Evolutionary conservation across 2,888 invertebrate genomes (phyloP).

Genomic region (Nematopogon swammerdamellus): DNA sequence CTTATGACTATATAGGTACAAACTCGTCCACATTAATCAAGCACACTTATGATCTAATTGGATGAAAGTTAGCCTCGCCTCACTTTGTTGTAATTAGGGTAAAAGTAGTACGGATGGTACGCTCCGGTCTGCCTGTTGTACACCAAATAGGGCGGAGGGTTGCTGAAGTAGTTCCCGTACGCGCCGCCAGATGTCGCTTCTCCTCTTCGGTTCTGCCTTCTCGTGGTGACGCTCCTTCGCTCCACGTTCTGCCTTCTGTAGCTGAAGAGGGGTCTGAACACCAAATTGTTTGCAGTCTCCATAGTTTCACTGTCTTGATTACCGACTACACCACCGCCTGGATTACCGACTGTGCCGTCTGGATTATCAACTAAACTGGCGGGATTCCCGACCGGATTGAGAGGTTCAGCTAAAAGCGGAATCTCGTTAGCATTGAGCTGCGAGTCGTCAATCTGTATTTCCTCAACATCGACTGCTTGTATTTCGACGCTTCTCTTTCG

Average conservation of each 20-base stretch:
- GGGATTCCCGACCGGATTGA: neutral
- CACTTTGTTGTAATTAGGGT: slow-evolving; percentile 22
- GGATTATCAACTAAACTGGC: too few relatives aligned
- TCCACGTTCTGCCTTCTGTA: neutral
- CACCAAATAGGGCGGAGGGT: slow-evolving; percentile 35
- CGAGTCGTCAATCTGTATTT: neutral
- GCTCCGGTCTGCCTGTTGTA: slow-evolving; percentile 34
- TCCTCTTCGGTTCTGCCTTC: neutral
- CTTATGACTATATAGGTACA: too few relatives aligned
- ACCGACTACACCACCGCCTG: neutral
- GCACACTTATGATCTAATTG: too few relatives aligned
- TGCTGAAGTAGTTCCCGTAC: slow-evolving; percentile 19
- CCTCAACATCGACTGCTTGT: neutral
- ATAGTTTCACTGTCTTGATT: neutral
- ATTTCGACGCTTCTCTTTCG: neutral
- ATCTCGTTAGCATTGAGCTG: neutral
- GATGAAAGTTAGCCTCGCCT: slow-evolving; percentile 12
- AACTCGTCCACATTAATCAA: too few relatives aligned
- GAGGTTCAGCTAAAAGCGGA: neutral
- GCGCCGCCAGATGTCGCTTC: neutral
- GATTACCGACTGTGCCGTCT: too few relatives aligned
- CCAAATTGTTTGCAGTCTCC: neutral
- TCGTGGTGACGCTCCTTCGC: neutral
- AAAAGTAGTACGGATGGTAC: slow-evolving; percentile 36
- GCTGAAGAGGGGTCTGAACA: neutral